phyloP scores from a whole-genome alignment of 2,113 vertebrate species.

The Baryphthengus martii region DNA sequence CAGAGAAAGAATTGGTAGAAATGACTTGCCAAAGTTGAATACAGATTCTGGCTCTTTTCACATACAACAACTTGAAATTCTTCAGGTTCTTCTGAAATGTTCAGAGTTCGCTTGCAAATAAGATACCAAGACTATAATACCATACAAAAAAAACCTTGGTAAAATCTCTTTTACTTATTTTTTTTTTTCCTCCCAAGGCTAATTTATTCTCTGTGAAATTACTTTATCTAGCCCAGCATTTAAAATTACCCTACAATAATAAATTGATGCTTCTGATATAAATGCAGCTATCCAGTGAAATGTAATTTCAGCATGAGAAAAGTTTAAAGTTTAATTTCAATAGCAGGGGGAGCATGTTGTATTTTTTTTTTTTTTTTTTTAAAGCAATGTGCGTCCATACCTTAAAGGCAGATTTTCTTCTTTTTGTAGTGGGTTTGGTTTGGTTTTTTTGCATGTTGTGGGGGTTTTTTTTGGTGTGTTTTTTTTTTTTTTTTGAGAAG shows the following conservation, averaged over 20 bases:
- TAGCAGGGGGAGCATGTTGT: neutral
- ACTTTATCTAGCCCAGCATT: neutral
- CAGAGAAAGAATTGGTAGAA: neutral
- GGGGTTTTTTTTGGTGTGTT: neutral
- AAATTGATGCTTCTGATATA: neutral
- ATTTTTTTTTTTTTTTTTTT: neutral
- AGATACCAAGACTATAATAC: neutral
- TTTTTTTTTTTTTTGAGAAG: neutral
- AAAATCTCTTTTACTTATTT: neutral
- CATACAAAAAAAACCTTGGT: neutral
- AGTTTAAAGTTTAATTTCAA: constrained; percentile 23
- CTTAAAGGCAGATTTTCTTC: neutral
- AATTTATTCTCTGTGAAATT: neutral
- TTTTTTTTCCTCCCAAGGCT: neutral
- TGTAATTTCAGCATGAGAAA: neutral
- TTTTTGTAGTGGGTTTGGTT: neutral
- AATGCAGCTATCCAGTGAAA: neutral
- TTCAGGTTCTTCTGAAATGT: neutral
- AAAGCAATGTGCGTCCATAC: neutral
- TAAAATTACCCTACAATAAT: neutral
- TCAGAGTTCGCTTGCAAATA: neutral
- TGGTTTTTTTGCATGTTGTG: neutral
- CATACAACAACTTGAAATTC: neutral
- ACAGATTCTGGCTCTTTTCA: neutral
- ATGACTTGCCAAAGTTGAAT: constrained; percentile 14